A percentile compares a stretch with the other conserved stretches of the same genome.
phyloP scores from a whole-genome alignment of 2,888 invertebrate genomes.

The Drosophila koepferae region DNA sequence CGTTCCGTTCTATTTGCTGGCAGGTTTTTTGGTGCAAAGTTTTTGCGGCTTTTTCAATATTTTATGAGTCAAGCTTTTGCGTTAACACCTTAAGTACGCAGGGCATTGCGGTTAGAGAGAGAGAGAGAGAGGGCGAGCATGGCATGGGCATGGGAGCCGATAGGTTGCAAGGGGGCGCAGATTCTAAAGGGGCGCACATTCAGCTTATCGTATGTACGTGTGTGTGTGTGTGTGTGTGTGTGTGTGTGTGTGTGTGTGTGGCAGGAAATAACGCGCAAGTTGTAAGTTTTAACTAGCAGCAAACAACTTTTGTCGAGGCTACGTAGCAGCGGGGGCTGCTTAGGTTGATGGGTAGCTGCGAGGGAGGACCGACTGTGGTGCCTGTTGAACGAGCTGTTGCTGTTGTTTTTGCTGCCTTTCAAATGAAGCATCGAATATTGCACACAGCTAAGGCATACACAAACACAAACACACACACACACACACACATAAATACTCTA shows the following conservation, averaged over 20 bases:
- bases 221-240: conserved; percentile 15
- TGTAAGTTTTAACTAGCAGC: conserved; percentile 75
- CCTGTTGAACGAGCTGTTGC: conserved; percentile 57
- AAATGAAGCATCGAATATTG: conserved; percentile 76
- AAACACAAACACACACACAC: conserved; percentile 19
- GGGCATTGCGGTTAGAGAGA: conserved; percentile 65
- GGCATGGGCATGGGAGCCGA: background rate
- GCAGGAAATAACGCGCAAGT: conserved; percentile 78
- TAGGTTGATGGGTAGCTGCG: background rate
- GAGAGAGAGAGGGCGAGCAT: background rate
- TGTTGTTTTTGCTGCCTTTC: conserved; percentile 63
- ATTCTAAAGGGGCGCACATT: conserved; percentile 5
- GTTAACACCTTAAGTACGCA: conserved; percentile 81
- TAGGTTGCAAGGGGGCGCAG: conserved; percentile 5
- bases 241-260: conserved; percentile 42
- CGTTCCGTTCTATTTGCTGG: conserved; percentile 34
- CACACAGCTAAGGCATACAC: conserved; percentile 32
- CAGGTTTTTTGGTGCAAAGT: conserved; percentile 78
- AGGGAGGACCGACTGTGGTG: conserved; percentile 37
- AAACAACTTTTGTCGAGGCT: conserved; percentile 58
- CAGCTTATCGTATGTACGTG: conserved; percentile 8
- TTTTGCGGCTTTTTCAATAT: conserved; percentile 84
- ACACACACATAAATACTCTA: conserved; percentile 36
- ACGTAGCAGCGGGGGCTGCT: conserved; percentile 1
- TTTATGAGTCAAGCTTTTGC: conserved; percentile 83